Evolutionary conservation across 2,797 vertebrate genomes (phyloP).

Genomic region (Mormyrus proboscirostris): DNA sequence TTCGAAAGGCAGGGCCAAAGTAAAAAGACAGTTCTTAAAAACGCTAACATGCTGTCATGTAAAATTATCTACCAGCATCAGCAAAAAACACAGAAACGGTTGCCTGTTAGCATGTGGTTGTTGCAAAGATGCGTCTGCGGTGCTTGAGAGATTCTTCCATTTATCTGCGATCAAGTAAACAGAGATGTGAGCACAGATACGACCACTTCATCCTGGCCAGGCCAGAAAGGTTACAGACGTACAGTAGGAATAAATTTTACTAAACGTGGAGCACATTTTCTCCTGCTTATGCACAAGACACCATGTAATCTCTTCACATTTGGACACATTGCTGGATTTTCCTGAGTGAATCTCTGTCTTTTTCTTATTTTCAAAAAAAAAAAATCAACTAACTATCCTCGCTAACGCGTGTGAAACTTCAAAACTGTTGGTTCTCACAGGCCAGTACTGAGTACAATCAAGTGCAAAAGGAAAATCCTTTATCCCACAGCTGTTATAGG

Average conservation of each 20-base stretch:
- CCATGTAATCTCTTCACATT: neutral
- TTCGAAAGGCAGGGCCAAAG: too few species aligned
- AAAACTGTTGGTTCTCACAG: neutral
- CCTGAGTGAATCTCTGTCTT: neutral
- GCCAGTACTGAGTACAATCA: neutral
- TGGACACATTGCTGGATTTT: neutral
- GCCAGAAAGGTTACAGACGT: neutral
- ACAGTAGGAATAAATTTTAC: neutral
- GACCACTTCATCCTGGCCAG: neutral
- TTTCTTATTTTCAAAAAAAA: neutral
- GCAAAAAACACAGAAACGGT: neutral
- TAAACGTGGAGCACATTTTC: neutral
- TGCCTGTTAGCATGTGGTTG: neutral
- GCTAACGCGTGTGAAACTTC: conserved; percentile 4
- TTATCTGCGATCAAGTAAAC: neutral
- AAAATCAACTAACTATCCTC: neutral
- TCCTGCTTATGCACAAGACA: neutral
- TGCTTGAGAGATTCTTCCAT: neutral
- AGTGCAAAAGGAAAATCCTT: neutral
- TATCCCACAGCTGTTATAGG: neutral
- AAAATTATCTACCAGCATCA: neutral
- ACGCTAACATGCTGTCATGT: neutral
- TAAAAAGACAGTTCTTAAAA: neutral
- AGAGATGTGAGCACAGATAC: neutral
- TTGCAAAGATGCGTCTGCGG: neutral